Evolutionary conservation across 2,113 vertebrate species (phyloP).

Genomic region (Pseudorectes ferrugineus): DNA sequence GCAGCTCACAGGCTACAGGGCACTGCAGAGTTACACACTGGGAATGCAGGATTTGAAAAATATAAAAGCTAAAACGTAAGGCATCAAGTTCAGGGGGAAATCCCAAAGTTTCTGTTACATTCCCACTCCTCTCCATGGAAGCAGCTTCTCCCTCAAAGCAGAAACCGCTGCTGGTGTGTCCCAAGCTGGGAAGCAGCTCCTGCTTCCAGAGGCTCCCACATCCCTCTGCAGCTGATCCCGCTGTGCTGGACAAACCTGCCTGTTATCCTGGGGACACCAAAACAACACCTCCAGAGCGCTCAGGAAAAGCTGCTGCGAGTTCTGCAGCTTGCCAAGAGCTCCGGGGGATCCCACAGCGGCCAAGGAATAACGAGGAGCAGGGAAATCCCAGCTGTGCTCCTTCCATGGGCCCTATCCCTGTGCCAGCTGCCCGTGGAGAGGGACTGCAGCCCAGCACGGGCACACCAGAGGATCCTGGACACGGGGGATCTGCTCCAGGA

Average conservation of each 20-base stretch:
- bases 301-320: background rate
- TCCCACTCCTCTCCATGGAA: background rate
- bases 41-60: no score
- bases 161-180: background rate
- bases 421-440: background rate
- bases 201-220: background rate
- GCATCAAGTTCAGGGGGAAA: background rate
- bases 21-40: no score
- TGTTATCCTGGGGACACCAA: background rate
- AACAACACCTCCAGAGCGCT: background rate
- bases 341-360: background rate
- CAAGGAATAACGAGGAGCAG: background rate
- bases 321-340: background rate
- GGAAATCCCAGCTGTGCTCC: conserved; percentile 9
- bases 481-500: background rate
- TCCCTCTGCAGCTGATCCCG: background rate
- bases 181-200: background rate
- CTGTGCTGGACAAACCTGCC: background rate
- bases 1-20: no score
- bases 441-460: background rate
- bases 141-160: background rate
- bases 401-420: background rate
- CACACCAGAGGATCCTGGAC: background rate
- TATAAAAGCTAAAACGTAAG: no score
- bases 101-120: background rate